phyloP scores from a whole-genome alignment of 2,888 invertebrate genomes.

The Brenthis ino region DNA sequence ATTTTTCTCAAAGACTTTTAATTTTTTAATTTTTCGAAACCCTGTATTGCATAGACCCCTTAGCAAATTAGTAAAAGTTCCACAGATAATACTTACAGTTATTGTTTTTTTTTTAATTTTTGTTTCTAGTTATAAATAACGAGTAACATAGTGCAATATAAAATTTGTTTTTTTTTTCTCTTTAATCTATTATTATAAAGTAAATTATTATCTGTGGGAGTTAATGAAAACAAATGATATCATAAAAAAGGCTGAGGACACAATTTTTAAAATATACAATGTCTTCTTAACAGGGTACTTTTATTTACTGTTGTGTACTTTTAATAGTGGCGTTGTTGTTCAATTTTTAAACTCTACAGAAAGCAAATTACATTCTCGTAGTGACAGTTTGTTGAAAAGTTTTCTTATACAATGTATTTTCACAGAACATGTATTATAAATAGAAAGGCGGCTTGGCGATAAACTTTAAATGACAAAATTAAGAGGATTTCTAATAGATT shows the following conservation, averaged over 20 bases:
- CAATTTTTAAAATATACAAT: slow-evolving; percentile 80
- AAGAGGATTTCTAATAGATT: not conserved
- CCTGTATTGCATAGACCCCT: slow-evolving; percentile 77
- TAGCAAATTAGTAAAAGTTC: slow-evolving; percentile 71
- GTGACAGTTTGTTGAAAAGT: slow-evolving; percentile 42
- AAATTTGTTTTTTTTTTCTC: slow-evolving; percentile 12
- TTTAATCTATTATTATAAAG: slow-evolving; percentile 6
- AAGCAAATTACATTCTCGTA: slow-evolving; percentile 53
- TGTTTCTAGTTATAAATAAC: slow-evolving; percentile 9
- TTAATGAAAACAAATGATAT: slow-evolving; percentile 68
- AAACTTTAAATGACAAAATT: not conserved
- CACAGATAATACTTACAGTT: slow-evolving; percentile 52
- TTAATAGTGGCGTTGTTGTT: slow-evolving; percentile 68
- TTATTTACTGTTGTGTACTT: slow-evolving; percentile 77
- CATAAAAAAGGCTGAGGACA: slow-evolving; percentile 81
- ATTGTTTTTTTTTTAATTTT: not conserved
- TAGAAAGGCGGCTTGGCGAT: slow-evolving; percentile 5
- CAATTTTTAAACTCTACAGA: slow-evolving; percentile 54
- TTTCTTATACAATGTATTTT: slow-evolving; percentile 31
- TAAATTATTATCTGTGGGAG: slow-evolving; percentile 56
- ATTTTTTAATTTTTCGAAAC: slow-evolving; percentile 54
- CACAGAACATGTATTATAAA: slow-evolving; percentile 13
- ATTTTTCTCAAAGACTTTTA: slow-evolving; percentile 42
- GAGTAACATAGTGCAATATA: slow-evolving; percentile 4
- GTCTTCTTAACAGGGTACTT: slow-evolving; percentile 81